These are phyloP conservation scores for Urophycis tenuis DNA, from an alignment of 2,797 vertebrate species.

Conservation along the genomic window DNA sequence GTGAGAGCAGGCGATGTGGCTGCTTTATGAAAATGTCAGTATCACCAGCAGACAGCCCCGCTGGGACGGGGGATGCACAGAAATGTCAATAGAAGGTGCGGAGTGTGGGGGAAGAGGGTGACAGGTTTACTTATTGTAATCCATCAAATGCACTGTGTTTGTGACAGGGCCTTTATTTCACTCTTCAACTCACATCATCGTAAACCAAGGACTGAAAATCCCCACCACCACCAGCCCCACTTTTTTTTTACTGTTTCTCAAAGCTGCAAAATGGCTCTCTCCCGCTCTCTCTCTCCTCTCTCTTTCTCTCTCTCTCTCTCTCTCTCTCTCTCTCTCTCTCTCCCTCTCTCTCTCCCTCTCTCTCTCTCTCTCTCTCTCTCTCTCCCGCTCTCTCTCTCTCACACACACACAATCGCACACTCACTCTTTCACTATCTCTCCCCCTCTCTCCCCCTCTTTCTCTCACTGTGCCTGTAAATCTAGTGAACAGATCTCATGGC, in stretches of 20 bases:
- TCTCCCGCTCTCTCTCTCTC: background rate
- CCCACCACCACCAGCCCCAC: background rate
- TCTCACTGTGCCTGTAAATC: background rate
- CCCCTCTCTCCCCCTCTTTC: background rate
- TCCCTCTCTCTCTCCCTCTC: no score
- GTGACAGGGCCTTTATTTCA: constrained; percentile 31
- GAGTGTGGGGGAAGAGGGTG: background rate
- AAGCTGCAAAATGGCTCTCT: constrained; percentile 17
- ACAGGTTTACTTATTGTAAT: constrained; percentile 29
- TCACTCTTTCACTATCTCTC: no score
- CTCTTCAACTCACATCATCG: background rate
- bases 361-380: background rate
- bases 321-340: no score
- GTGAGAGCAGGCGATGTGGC: no score
- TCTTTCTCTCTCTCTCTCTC: no score
- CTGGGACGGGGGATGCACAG: constrained; percentile 24
- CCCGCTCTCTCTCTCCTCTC: no score
- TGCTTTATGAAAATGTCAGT: no score
- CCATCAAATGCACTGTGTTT: constrained; percentile 20
- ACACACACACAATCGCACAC: no score
- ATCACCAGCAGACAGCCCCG: constrained; percentile 7
- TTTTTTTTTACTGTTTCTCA: constrained; percentile 25
- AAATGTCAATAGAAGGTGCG: constrained; percentile 25
- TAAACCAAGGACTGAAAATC: background rate
- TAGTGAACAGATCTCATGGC: background rate